phyloP scores from a whole-genome alignment of 1,140 invertebrate genomes.

The Lerema accius region DNA sequence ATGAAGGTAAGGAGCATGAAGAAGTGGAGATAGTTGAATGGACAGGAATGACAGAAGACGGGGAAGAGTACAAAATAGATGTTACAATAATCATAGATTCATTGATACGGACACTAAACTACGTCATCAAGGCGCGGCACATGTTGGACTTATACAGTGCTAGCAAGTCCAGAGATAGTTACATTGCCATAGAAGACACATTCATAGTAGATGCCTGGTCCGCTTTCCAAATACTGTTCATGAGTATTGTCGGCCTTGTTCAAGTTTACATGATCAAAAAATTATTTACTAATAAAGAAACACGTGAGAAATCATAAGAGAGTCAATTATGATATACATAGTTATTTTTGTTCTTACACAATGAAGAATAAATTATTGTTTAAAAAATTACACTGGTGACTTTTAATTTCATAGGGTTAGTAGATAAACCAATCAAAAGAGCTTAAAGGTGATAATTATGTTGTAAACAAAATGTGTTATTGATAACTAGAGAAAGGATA shows the following conservation, averaged over 20 bases:
- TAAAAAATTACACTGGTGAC: not conserved
- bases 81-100: conserved; percentile 56
- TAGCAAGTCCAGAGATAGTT: conserved; percentile 60
- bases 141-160: conserved; percentile 65
- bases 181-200: conserved; percentile 67
- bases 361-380: too few species aligned
- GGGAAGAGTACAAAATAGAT: conserved; percentile 57
- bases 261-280: conserved; percentile 76
- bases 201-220: conserved; percentile 77
- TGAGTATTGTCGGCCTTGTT: conserved; percentile 62
- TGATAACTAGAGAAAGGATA: too few species aligned
- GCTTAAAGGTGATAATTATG: not conserved
- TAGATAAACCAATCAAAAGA: not conserved
- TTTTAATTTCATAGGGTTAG: not conserved
- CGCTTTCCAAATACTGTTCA: conserved; percentile 63
- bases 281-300: conserved; percentile 52
- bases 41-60: conserved; percentile 51
- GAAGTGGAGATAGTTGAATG: conserved; percentile 64
- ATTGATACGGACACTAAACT: conserved; percentile 50
- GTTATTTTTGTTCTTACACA: too few species aligned
- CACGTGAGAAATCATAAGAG: conserved; percentile 18
- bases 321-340: too few species aligned
- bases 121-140: conserved; percentile 62
- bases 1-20: conserved; percentile 41
- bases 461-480: too few species aligned